These are phyloP conservation scores for Rhopalosiphum padi DNA, from an alignment of 1,140 invertebrate species.

Conservation along the genomic window DNA sequence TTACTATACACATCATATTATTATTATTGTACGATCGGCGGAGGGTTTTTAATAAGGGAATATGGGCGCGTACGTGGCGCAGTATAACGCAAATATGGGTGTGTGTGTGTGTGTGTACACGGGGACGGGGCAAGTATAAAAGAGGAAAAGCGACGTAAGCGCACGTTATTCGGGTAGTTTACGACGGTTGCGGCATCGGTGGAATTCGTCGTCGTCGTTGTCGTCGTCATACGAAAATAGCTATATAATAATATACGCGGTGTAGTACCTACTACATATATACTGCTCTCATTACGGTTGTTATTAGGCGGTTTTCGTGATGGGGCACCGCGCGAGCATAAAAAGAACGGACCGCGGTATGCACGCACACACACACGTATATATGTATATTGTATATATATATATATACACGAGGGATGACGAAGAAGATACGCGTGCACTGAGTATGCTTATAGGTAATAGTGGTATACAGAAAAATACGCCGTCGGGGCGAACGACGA, in stretches of 20 bases:
- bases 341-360: constrained; percentile 12
- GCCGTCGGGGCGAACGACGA: constrained; percentile 8
- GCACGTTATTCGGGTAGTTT: constrained; percentile 33
- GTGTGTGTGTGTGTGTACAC: too few relatives aligned
- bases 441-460: background rate
- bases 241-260: background rate
- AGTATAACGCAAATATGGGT: background rate
- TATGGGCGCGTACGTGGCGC: background rate
- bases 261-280: background rate
- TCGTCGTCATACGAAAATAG: background rate
- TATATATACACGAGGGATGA: background rate
- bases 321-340: background rate
- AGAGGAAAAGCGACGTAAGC: constrained; percentile 32
- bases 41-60: constrained; percentile 48
- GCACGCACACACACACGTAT: background rate
- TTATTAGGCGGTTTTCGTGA: constrained; percentile 49
- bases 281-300: constrained; percentile 50
- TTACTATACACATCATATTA: constrained; percentile 18
- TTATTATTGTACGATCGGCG: background rate
- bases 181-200: constrained; percentile 28
- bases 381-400: background rate
- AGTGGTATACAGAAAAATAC: background rate
- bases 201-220: constrained; percentile 25
- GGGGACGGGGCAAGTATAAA: background rate
- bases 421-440: background rate